Base-by-base conservation (phyloP, 2,113 vertebrate species). In the Carassius carassius region DNA sequence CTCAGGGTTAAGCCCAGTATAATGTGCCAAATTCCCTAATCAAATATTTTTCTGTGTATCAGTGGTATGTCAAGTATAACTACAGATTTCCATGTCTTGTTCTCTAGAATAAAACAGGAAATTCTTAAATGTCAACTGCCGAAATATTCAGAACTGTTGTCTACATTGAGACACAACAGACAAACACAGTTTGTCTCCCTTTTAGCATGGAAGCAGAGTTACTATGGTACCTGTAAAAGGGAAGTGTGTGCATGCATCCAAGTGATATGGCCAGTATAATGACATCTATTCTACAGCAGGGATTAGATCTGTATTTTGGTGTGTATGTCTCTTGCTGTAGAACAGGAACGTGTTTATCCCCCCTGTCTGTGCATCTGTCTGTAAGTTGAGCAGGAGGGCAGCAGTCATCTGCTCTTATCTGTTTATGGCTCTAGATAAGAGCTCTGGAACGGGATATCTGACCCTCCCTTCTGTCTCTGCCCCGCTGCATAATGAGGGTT, bases 371-470 rank as follows among this genome's bases (percentile, higher is more conserved):
- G 75, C 85, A 80, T 86, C 88, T 86, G 88, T 69, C 84, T 81
- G 76, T 76, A 91, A 89, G 88, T 89, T 89, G 93, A 94, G 90
- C 92, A 95, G 87, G 89, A 91, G 91, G 87, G 89, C 60, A 73
- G 75, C 86, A 58, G 79, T 82, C 91, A 89, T 93, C 93, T 93
- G 93, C 94, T 91, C 90, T 94, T 95, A 94, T 96, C 95, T 95
- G 92, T 95, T 95, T 94, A 93, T 90, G 85, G 92, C 92, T 90
- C 88, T 21, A 94, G 95, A 96, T 96, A 96, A 97, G 94, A 93
- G 93, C 86, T 84, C 92, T 90, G 87, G 89, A 92, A 91, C 94
- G 93, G 91, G 93, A 96, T 95, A 94, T 91, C 93, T 94, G 93
- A 92, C 94, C 93, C 91, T 87, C 95, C 94, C 92, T 91, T 94